These are phyloP conservation scores for Aethes cnicana DNA, from an alignment of 2,888 invertebrate genomes.

Conservation along the genomic window DNA sequence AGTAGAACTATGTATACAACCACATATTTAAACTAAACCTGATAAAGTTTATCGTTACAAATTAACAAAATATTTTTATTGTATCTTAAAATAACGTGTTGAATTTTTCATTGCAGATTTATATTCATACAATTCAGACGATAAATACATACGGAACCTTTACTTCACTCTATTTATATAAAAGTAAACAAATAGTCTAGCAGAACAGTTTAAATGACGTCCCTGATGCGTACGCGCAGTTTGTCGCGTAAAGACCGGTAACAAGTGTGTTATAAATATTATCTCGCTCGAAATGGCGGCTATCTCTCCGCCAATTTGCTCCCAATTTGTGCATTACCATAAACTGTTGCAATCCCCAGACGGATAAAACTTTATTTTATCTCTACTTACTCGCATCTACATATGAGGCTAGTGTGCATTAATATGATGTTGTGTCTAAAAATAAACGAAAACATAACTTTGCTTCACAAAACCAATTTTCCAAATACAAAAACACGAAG, in stretches of 20 bases:
- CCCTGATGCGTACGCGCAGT: constrained; percentile 25
- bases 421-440: background rate
- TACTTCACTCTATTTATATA: background rate
- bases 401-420: no score
- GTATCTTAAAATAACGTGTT: no score
- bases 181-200: background rate
- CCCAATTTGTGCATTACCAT: constrained; percentile 16
- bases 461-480: constrained; percentile 11
- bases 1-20: no score
- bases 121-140: no score
- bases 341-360: background rate
- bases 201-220: constrained; percentile 8
- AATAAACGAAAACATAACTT: background rate
- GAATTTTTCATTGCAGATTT: no score
- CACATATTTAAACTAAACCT: no score
- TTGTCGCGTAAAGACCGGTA: constrained; percentile 41
- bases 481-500: constrained; percentile 15
- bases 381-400: no score
- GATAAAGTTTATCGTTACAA: no score
- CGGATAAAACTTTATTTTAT: no score
- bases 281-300: constrained; percentile 32
- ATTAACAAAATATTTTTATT: no score
- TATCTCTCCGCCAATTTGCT: constrained; percentile 24
- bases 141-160: constrained; percentile 1
- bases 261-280: constrained; percentile 41